Percentiles rank a stretch among this genome's conserved stretches.
These are phyloP conservation scores for Polyergus mexicanus DNA, from an alignment of 1,140 invertebrate genomes.

Conservation along the genomic window DNA sequence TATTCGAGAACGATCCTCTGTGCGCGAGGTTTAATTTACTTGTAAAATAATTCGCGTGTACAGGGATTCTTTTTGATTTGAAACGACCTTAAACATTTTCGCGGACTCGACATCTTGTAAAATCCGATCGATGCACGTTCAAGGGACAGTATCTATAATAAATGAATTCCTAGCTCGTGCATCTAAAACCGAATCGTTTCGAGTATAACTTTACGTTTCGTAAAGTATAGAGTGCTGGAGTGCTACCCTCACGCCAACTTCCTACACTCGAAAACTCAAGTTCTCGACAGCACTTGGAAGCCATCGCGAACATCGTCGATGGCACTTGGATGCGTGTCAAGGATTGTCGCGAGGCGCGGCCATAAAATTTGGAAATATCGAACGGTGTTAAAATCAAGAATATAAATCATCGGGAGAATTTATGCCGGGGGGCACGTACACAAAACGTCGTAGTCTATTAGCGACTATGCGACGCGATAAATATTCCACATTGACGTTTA, in stretches of 20 bases:
- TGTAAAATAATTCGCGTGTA: slow-evolving; percentile 1
- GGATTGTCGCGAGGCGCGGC: neutral
- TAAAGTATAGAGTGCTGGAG: neutral
- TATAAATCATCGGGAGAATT: slow-evolving; percentile 3
- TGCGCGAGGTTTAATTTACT: slow-evolving; percentile 18
- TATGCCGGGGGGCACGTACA: neutral
- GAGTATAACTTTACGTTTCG: neutral
- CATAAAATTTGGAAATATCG: slow-evolving; percentile 33
- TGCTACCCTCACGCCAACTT: neutral
- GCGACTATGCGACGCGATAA: slow-evolving; percentile 49
- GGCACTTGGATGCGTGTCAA: slow-evolving; percentile 48
- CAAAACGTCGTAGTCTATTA: slow-evolving; percentile 4
- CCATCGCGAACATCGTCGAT: slow-evolving; percentile 19
- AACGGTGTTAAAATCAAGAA: slow-evolving; percentile 7
- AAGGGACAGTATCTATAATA: neutral
- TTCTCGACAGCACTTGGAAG: slow-evolving; percentile 3
- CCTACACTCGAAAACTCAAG: slow-evolving; percentile 27
- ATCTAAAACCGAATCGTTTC: neutral
- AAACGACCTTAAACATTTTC: neutral
- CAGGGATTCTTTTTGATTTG: neutral
- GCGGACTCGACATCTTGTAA: no score
- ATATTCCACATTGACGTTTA: slow-evolving; percentile 63
- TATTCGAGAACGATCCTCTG: neutral
- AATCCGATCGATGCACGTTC: neutral
- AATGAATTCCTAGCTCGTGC: neutral